Percentiles rank a stretch among this genome's conserved stretches.
These are phyloP conservation scores for Cheilosia impressa DNA, from an alignment of 2,888 invertebrate species.

Conservation along the genomic window DNA sequence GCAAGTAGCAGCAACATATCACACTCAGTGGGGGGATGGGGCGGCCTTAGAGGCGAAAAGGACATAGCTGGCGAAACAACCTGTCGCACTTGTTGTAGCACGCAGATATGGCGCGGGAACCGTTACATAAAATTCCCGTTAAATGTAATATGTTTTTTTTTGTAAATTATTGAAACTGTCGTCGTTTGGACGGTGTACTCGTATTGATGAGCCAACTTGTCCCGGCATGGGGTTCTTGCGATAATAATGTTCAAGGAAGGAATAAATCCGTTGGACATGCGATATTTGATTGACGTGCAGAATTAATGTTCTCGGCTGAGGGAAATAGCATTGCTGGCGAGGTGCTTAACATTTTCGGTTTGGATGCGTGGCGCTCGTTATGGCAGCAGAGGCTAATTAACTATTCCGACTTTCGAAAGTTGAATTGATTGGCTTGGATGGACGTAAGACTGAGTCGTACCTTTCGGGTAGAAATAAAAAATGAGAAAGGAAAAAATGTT, in stretches of 20 bases:
- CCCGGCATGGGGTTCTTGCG: slow-evolving; percentile 32
- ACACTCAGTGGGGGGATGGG: background rate
- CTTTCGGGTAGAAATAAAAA: too few species aligned
- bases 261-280: slow-evolving; percentile 62
- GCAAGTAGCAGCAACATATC: slow-evolving; percentile 40
- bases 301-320: slow-evolving; percentile 59
- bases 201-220: slow-evolving; percentile 56
- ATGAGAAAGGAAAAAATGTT: too few species aligned
- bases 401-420: slow-evolving; percentile 28
- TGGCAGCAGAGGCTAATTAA: background rate
- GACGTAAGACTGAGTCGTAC: background rate
- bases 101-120: slow-evolving; percentile 31
- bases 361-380: background rate
- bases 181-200: slow-evolving; percentile 36
- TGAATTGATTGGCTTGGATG: background rate
- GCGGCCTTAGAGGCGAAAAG: slow-evolving; percentile 23
- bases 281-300: slow-evolving; percentile 68
- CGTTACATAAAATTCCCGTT: slow-evolving; percentile 73
- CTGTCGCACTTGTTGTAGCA: slow-evolving; percentile 56
- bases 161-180: slow-evolving; percentile 52
- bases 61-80: slow-evolving; percentile 42
- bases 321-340: slow-evolving; percentile 29
- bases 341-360: background rate
- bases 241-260: slow-evolving; percentile 38
- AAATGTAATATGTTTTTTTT: slow-evolving; percentile 52